Evolutionary conservation across 2,113 vertebrate species (phyloP).

Genomic region (Rousettus leschenaultii): DNA sequence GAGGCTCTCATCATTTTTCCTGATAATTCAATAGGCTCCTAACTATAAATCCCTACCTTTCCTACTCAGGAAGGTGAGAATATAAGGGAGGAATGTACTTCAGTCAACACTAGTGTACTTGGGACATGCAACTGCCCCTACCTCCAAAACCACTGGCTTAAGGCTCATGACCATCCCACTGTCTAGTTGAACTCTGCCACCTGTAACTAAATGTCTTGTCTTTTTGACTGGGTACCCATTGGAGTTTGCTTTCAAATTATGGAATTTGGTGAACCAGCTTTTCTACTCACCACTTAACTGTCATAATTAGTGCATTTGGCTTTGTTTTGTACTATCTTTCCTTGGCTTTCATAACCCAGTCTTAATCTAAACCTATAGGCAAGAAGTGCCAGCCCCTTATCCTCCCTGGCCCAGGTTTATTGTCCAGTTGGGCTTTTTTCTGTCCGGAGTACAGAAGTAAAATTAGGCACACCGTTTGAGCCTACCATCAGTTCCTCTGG

Average conservation of each 20-base stretch:
- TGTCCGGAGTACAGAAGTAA: neutral
- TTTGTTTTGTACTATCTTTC: neutral
- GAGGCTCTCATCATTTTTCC: neutral
- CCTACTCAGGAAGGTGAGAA: neutral
- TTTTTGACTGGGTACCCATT: neutral
- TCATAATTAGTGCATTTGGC: neutral
- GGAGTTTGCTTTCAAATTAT: neutral
- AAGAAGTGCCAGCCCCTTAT: neutral
- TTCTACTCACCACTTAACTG: neutral
- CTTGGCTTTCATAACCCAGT: neutral
- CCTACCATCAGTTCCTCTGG: neutral
- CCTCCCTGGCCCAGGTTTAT: neutral
- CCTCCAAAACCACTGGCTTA: neutral
- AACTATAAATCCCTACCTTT: neutral
- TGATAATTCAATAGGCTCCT: neutral
- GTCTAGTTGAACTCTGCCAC: neutral
- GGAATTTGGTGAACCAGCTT: neutral
- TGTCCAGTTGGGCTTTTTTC: neutral
- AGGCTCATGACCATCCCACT: neutral
- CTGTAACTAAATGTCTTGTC: neutral
- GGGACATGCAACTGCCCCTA: neutral
- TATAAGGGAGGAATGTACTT: neutral
- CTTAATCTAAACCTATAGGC: neutral
- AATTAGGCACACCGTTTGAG: neutral
- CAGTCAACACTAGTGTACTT: neutral